Conservation (phyloP, 2,113 vertebrate genomes). For the Malurus melanocephalus region DNA sequence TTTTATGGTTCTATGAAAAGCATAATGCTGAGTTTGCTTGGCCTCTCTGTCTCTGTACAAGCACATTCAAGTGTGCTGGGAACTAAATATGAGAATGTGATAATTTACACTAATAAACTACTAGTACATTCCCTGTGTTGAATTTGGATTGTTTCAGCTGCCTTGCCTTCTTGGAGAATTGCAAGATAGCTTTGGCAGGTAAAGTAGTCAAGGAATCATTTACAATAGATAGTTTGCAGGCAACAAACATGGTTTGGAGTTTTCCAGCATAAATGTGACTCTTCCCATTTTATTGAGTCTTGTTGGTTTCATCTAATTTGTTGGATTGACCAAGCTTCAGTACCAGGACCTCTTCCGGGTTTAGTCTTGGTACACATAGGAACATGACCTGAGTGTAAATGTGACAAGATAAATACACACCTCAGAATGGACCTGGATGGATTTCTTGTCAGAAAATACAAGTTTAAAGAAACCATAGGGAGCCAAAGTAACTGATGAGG, state of each 20-base stretch:
- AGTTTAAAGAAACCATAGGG: background rate
- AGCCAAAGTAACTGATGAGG: background rate
- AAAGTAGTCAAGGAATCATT: background rate
- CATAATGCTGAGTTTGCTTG: background rate
- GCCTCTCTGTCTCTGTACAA: background rate
- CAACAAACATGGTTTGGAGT: background rate
- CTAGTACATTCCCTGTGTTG: background rate
- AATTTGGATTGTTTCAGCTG: background rate
- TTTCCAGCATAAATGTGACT: background rate
- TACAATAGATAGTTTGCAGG: background rate
- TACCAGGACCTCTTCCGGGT: background rate
- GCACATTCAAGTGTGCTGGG: background rate
- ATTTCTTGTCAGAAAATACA: background rate
- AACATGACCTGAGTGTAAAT: background rate
- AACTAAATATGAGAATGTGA: background rate
- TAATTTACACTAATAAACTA: background rate
- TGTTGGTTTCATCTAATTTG: background rate
- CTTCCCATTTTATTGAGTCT: background rate
- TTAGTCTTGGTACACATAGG: accelerated
- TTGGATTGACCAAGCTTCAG: background rate
- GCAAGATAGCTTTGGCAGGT: background rate
- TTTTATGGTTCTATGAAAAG: background rate
- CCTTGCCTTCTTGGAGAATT: background rate
- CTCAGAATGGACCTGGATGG: background rate
- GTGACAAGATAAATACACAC: background rate